A percentile compares a stretch with the other conserved stretches of the same genome.
phyloP scores from a whole-genome alignment of 2,113 vertebrate genomes.

The Xyliphius kryptos region DNA sequence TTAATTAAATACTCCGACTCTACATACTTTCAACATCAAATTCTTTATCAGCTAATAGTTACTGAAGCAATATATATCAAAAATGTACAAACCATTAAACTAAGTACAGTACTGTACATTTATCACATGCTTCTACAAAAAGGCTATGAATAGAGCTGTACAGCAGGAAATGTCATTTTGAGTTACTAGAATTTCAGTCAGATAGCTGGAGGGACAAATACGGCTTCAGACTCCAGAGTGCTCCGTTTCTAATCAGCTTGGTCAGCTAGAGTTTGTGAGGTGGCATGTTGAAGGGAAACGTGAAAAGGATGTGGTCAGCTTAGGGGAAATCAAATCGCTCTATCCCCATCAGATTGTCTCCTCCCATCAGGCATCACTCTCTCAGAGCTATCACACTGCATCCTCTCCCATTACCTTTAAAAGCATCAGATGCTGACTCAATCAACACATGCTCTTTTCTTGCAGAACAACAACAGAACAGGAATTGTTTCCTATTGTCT shows the following conservation, averaged over 20 bases:
- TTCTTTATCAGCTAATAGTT: too few species aligned
- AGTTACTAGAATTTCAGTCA: not conserved
- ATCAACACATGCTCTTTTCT: not conserved
- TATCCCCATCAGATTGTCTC: conserved; percentile 21
- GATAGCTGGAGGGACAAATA: not conserved
- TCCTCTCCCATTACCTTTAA: conserved; percentile 41
- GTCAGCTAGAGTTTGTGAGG: not conserved
- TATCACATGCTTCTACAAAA: too few species aligned
- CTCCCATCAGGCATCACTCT: conserved; percentile 40
- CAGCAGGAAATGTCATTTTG: too few species aligned
- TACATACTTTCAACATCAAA: too few species aligned
- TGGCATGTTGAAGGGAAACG: not conserved
- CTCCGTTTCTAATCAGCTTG: not conserved
- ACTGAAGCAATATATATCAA: too few species aligned
- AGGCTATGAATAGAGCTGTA: too few species aligned
- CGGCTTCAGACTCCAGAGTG: not conserved
- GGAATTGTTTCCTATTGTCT: not conserved
- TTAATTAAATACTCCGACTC: too few species aligned
- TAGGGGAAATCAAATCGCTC: conserved; percentile 30
- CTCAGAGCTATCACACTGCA: conserved; percentile 29
- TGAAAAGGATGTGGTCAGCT: conserved; percentile 25
- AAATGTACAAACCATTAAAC: too few species aligned
- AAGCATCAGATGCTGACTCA: conserved; percentile 22
- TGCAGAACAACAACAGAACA: not conserved
- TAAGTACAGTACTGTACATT: too few species aligned